Evolutionary conservation across 1,140 invertebrate species (phyloP).

Genomic region (Drosophila kikkawai): DNA sequence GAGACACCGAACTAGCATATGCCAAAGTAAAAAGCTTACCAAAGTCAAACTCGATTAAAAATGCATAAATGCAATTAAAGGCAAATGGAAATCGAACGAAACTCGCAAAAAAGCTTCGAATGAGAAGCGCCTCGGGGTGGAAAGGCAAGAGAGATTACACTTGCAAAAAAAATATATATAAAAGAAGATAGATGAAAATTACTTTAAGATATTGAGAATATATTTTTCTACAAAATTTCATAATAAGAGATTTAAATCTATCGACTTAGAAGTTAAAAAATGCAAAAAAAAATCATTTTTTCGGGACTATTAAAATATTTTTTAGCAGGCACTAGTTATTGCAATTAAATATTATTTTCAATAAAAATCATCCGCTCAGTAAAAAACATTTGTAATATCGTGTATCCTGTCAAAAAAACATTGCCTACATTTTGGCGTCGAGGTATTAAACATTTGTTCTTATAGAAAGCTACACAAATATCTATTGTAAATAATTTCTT

Average conservation of each 20-base stretch:
- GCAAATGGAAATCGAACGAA: conserved; percentile 62
- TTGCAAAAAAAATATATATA: neutral
- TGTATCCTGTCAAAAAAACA: neutral
- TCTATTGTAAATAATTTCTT: neutral
- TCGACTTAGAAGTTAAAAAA: no score
- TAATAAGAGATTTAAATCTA: neutral
- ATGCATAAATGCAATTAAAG: conserved; percentile 62
- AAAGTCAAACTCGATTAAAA: conserved; percentile 64
- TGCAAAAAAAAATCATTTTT: no score
- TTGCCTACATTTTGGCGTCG: neutral
- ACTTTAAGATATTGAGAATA: neutral
- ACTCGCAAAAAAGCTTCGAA: conserved; percentile 45
- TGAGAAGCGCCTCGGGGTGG: conserved; percentile 8
- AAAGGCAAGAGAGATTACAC: conserved; percentile 10
- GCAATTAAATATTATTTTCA: neutral
- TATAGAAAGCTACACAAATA: neutral
- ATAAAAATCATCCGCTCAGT: neutral
- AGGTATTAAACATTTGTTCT: no score
- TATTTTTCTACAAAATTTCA: neutral
- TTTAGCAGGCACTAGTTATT: neutral
- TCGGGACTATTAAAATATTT: neutral
- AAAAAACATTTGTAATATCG: neutral
- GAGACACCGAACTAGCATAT: conserved; percentile 28
- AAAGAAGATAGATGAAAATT: neutral
- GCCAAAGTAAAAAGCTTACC: conserved; percentile 51